Conservation (phyloP, 2,113 vertebrate genomes). For the Chionomys nivalis region DNA sequence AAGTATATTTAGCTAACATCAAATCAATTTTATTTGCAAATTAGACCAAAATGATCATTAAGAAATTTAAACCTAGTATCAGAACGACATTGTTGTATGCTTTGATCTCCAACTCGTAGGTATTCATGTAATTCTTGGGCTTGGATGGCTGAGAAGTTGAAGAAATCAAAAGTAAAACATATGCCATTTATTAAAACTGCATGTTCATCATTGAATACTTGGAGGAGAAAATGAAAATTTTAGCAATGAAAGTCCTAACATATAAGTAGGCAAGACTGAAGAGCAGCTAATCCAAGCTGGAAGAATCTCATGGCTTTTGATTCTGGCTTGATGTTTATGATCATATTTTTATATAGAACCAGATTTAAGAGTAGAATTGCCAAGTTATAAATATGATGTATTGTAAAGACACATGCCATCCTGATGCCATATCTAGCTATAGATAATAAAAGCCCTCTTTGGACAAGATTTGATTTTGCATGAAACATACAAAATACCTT, state of each 20-base stretch:
- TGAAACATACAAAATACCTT: constrained; percentile 19
- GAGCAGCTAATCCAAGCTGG: neutral
- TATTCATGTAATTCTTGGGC: neutral
- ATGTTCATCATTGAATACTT: constrained; percentile 17
- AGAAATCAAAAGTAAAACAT: neutral
- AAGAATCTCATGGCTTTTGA: neutral
- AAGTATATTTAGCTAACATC: neutral
- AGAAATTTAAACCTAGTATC: constrained; percentile 8
- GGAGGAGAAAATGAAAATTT: constrained; percentile 21
- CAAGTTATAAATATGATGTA: constrained; percentile 42
- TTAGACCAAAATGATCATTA: neutral
- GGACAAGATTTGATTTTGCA: neutral
- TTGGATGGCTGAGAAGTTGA: neutral
- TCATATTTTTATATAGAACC: constrained; percentile 40
- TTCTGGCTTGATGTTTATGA: constrained; percentile 31
- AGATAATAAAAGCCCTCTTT: constrained; percentile 19
- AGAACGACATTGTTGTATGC: neutral
- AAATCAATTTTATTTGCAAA: neutral
- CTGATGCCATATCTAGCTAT: neutral
- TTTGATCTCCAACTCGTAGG: neutral
- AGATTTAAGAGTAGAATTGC: constrained; percentile 26
- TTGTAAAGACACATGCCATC: constrained; percentile 39
- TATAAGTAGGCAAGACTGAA: neutral
- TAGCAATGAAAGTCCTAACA: neutral
- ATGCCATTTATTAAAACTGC: constrained; percentile 56